Evolutionary conservation across 2,113 vertebrate genomes (phyloP), one percentile per base, ranked within the genome.

Genomic region (Brachyistius frenatus): DNA sequence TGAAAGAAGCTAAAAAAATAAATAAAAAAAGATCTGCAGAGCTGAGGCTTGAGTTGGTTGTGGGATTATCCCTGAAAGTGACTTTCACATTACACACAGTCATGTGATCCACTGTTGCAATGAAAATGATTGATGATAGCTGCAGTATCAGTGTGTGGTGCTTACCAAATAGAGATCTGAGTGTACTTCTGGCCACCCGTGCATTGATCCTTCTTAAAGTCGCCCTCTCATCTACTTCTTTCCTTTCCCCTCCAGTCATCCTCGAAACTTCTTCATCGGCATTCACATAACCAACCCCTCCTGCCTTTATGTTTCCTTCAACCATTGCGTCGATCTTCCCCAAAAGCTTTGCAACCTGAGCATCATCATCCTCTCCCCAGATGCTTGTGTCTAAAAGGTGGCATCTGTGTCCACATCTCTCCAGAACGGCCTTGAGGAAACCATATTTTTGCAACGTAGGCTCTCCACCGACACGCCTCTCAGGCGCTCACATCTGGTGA

Each of bases 301-400:
- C 61, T 35, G n/a, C 37, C 36, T 65, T 52, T 39, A 37, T n/a
- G 30, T 74, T 79, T 46, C 32, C 49, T 47, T 31, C 61, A n/a
- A 69, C 53, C 69, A 87, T 54, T 1, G 5, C 46, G 33, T 81
- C 61, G 23, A 88, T 76, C 36, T 82, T 89, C 61, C 65, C 35
- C 8, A 77, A 75, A 41, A 88, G 79, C 15, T 79, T 61, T 32
- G 15, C 30, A 56, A 81, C 82, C 35, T 89, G 74, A 50, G 53
- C 5, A 2, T 23, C 39, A 53, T 78, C 57, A 53, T 65, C 69
- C 23, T 64, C 3, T 35, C 74, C 62, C 69, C 68, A 83, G 7
- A 44, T 47, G 52, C 74, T 87, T 1, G 78, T 88, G 73, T 88
- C 75, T 73, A 91, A 70, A 53, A 79, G 49, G n/a, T 87, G 86